phyloP scores from a whole-genome alignment of 2,113 vertebrate species.

The Terrapene triunguis region DNA sequence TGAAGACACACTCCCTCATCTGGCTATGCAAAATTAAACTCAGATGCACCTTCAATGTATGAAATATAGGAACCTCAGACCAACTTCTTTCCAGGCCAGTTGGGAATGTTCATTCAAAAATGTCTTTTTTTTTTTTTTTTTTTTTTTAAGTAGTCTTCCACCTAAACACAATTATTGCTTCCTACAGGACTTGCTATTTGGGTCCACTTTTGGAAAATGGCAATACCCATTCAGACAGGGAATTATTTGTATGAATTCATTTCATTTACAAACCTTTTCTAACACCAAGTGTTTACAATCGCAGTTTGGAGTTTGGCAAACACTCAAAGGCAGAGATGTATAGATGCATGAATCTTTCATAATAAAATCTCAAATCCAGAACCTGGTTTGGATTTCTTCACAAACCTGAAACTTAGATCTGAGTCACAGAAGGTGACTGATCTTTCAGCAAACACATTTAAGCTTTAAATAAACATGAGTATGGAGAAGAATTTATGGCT shows the following conservation, averaged over 20 bases:
- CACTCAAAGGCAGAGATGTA: rapidly evolving
- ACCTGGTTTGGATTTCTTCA: background rate
- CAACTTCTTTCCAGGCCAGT: background rate
- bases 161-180: background rate
- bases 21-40: background rate
- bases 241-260: background rate
- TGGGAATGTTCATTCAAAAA: background rate
- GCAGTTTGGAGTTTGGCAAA: background rate
- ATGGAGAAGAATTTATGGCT: background rate
- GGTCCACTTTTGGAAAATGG: background rate
- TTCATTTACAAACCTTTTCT: background rate
- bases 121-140: background rate
- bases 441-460: background rate
- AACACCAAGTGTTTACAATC: background rate
- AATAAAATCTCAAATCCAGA: background rate
- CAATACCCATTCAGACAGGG: background rate
- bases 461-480: background rate
- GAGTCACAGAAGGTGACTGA: background rate
- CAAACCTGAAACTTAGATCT: background rate
- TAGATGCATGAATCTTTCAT: background rate
- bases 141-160: background rate
- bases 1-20: background rate
- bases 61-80: background rate
- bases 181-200: background rate
- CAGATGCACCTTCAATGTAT: background rate